Evolutionary conservation across 2,888 invertebrate species (phyloP), one percentile per base, ranked within the genome.

Genomic region (Uloborus plumipes): DNA sequence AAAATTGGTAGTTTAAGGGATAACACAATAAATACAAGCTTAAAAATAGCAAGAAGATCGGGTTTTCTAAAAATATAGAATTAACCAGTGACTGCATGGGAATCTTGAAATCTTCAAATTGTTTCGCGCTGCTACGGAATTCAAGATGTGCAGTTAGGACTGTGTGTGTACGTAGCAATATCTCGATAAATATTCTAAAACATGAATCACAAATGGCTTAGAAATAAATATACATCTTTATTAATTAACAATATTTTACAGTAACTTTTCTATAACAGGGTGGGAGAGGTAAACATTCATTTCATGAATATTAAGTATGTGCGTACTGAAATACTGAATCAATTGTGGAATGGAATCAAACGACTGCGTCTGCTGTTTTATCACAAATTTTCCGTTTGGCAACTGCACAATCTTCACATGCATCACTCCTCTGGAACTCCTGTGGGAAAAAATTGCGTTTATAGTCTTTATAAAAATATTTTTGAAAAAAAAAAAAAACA

Each of bases 211-310:
- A 39, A 39, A 39, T 39, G 11, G 1, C 39, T 18, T 66, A 80
- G 55, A 77, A 77, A 50, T 71, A 78, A 81, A 81, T 81, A 81
- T 61, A 80, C 47, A 80, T 81, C 64, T 80, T 80, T 80, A 80
- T 69, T 79, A 20, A 39, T 55, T 55, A 62, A 58, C 69, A 67
- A 26, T 22, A 69, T 66, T 65, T 81, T 55, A 81, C 55, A 81
- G 70, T 53, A 81, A 58, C 51, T 81, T 81, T 59, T 81, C 74
- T 55, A 81, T 75, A 15, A 81, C 80, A 15, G 80, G 80, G 67
- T 75, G 74, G 26, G 80, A 70, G 4, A 81, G 53, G 49, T 81
- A 81, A 20, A 81, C 80, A 59, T 70, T 81, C 80, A 81, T 81
- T 58, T 74, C 80, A 58, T 81, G 80, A 39, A 74, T 81, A 39